Base-by-base conservation (phyloP, 2,888 invertebrate species). In the Melitaea athalia region DNA sequence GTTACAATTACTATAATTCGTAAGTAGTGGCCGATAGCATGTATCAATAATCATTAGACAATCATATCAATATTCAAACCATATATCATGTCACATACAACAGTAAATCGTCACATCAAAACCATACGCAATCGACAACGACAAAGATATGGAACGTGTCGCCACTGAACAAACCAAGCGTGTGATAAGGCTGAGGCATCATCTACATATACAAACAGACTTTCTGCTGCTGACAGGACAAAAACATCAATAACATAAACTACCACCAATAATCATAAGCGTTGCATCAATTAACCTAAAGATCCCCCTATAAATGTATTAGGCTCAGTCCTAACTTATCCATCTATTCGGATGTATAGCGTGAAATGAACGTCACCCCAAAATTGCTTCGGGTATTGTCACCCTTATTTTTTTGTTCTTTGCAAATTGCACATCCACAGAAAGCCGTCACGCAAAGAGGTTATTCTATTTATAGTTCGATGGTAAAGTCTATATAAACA, bases 161-260 rank as follows among this genome's bases (percentile, higher is more conserved):
- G 77, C 78, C 82, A 85, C 86, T 88, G 85, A 79, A 81, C 84
- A 87, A 89, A 87, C 86, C 80, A 77, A 82, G 83, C 85, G 81
- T 82, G 81, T 82, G 86, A 90, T 90, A 89, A 87, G 85, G 86
- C 80, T 81, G 82, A 86, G 85, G 84, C 84, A 84, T 86, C 86
- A 88, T 91, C 85, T 88, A 82, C 89, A 89, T 91, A 86, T 74
- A 74, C 78, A 83, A 82, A 79, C 76, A 79, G 75, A 74, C 63
- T 74, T 65, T 49, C 79, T 86, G 87, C 49, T 70, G 73, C 71
- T 81, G 84, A 84, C 84, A 82, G 78, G 79, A 83, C 83, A 85
- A 85, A 87, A 86, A 85, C 83, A 83, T 74, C 79, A 78, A 83
- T 80, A 77, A 81, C 77, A 78, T 78, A 74, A 78, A 81, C 79